Evolutionary conservation across 1,140 invertebrate genomes (phyloP).

Genomic region (Pseudomyrmex flavicornis): DNA sequence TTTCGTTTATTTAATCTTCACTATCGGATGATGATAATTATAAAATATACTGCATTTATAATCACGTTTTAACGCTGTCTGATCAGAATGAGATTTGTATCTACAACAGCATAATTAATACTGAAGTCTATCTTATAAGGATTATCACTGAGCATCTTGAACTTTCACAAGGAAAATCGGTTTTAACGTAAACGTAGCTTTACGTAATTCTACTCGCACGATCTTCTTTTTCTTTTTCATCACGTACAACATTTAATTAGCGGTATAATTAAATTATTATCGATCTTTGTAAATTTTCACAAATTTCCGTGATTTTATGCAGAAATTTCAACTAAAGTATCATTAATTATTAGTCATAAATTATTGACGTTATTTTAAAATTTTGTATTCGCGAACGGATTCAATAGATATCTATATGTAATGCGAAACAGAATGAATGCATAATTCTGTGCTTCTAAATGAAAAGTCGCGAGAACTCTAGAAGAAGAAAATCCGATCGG

Average conservation of each 20-base stretch:
- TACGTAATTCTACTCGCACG: no score
- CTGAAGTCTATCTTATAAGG: slow-evolving; percentile 35
- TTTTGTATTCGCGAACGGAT: not conserved
- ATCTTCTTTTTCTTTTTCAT: no score
- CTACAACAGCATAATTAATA: slow-evolving; percentile 43
- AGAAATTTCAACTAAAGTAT: not conserved
- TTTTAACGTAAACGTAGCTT: slow-evolving; percentile 6
- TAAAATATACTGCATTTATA: not conserved
- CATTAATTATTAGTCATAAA: not conserved
- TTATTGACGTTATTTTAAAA: not conserved
- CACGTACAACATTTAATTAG: no score
- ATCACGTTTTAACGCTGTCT: not conserved
- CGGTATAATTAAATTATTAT: slow-evolving; percentile 5
- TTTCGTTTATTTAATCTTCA: no score
- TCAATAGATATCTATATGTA: not conserved
- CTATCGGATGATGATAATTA: not conserved
- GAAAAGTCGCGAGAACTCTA: not conserved
- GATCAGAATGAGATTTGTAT: slow-evolving; percentile 2
- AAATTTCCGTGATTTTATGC: not conserved
- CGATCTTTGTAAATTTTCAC: slow-evolving; percentile 21
- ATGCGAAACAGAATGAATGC: not conserved
- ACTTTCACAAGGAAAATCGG: slow-evolving; percentile 5
- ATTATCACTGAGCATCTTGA: slow-evolving; percentile 45
- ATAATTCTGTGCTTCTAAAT: no score
- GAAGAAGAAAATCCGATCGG: not conserved